These are phyloP conservation scores for Agonum fuliginosum DNA, from an alignment of 2,888 invertebrate species.

Conservation along the genomic window DNA sequence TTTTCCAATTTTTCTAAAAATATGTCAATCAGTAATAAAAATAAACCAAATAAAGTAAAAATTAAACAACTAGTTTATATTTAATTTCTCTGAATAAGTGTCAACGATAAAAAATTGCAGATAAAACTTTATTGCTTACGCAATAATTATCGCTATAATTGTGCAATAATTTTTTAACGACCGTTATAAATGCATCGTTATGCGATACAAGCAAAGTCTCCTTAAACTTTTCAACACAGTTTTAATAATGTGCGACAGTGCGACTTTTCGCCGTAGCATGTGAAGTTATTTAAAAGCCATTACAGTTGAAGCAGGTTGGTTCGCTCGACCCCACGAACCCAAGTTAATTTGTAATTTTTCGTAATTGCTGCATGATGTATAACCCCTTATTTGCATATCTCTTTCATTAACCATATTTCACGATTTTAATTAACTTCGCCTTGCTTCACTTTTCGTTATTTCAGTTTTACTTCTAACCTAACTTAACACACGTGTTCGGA, in stretches of 20 bases:
- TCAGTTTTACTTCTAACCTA: conserved; percentile 43
- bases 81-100: no score
- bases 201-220: conserved; percentile 5
- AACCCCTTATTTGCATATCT: conserved; percentile 55
- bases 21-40: no score
- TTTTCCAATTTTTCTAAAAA: no score
- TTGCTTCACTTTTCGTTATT: conserved; percentile 50
- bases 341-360: conserved; percentile 52
- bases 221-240: conserved; percentile 5
- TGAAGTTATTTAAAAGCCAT: conserved; percentile 46
- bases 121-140: not conserved
- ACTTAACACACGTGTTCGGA: not conserved
- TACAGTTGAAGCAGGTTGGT: not conserved
- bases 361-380: conserved; percentile 56
- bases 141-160: conserved; percentile 2
- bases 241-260: conserved; percentile 3
- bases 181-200: conserved; percentile 1
- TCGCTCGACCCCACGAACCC: conserved; percentile 3
- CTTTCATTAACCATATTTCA: conserved; percentile 57
- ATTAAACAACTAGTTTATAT: no score
- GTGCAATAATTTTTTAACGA: not conserved
- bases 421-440: conserved; percentile 57
- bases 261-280: not conserved
- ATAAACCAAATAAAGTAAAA: no score
- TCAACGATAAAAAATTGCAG: not conserved